These are phyloP conservation scores for Mycalesis mineus DNA, from an alignment of 2,888 invertebrate species.

Conservation along the genomic window DNA sequence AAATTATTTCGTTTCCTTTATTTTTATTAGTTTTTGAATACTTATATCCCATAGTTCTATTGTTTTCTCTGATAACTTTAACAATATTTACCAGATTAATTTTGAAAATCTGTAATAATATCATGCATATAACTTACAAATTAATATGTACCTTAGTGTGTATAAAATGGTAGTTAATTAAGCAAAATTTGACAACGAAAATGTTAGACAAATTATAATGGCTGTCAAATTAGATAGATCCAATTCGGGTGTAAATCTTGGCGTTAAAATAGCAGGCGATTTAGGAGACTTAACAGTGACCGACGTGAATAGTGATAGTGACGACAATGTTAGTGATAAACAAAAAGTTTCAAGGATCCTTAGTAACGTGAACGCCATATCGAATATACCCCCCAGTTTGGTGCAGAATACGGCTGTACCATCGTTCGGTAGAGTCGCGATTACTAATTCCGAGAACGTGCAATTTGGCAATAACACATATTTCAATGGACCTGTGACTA, in stretches of 20 bases:
- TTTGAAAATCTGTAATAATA: no score
- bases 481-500: conserved; percentile 87
- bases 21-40: no score
- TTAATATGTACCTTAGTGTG: neutral
- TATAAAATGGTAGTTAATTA: neutral
- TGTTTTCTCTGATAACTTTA: no score
- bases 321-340: conserved; percentile 34
- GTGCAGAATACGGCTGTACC: conserved; percentile 41
- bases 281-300: conserved; percentile 56
- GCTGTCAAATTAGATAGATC: conserved; percentile 20
- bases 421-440: conserved; percentile 79
- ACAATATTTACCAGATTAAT: no score
- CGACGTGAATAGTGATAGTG: conserved; percentile 48
- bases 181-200: neutral
- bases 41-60: no score
- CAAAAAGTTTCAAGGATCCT: conserved; percentile 33
- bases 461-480: conserved; percentile 87
- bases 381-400: conserved; percentile 42
- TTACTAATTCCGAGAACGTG: conserved; percentile 83
- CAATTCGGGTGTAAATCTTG: conserved; percentile 30
- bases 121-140: no score
- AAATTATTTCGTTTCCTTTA: no score
- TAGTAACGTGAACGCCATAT: conserved; percentile 35
- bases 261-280: conserved; percentile 54
- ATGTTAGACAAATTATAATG: conserved; percentile 22